phyloP scores from a whole-genome alignment of 2,113 vertebrate genomes.

The Ancistrus triradiatus region DNA sequence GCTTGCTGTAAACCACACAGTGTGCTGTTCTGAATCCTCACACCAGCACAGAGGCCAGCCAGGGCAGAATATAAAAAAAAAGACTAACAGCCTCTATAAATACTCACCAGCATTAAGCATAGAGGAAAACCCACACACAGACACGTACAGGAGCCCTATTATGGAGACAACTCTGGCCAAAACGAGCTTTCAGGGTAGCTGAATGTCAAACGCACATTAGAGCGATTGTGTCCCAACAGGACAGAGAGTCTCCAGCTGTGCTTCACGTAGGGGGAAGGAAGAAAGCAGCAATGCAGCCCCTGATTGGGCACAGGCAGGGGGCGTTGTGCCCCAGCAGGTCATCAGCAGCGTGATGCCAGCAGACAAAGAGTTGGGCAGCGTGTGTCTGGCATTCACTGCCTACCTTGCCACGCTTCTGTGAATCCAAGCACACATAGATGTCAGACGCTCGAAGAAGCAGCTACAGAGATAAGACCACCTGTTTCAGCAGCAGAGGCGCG shows the following conservation, averaged over 20 bases:
- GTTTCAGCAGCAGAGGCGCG: constrained; percentile 17
- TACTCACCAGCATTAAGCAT: background rate
- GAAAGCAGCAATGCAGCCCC: constrained; percentile 11
- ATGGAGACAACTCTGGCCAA: constrained; percentile 15
- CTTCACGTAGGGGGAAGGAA: constrained; percentile 8
- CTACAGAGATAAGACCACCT: constrained; percentile 19
- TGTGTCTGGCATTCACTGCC: constrained; percentile 5
- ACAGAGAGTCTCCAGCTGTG: constrained; percentile 19
- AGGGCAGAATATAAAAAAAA: constrained; percentile 30
- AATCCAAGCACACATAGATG: background rate
- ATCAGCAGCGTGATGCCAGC: constrained; percentile 17
- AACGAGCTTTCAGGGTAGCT: background rate
- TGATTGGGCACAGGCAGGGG: constrained; percentile 17
- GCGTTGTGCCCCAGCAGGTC: constrained; percentile 25
- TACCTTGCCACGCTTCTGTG: background rate
- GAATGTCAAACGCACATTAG: constrained; percentile 41
- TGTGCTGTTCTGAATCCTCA: too few species aligned
- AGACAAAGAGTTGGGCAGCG: constrained; percentile 10
- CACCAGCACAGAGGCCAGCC: constrained; percentile 18
- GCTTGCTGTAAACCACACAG: constrained; percentile 36
- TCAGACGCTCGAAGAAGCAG: background rate
- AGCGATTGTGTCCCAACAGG: constrained; percentile 34
- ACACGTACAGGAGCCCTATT: background rate
- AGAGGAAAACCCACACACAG: background rate
- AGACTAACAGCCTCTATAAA: constrained; percentile 28